A percentile compares a stretch with the other conserved stretches of the same genome.
These are phyloP conservation scores for Chrysogorgia sp. DNA, from an alignment of 92 coral and sea anemone species.

Conservation along the genomic window DNA sequence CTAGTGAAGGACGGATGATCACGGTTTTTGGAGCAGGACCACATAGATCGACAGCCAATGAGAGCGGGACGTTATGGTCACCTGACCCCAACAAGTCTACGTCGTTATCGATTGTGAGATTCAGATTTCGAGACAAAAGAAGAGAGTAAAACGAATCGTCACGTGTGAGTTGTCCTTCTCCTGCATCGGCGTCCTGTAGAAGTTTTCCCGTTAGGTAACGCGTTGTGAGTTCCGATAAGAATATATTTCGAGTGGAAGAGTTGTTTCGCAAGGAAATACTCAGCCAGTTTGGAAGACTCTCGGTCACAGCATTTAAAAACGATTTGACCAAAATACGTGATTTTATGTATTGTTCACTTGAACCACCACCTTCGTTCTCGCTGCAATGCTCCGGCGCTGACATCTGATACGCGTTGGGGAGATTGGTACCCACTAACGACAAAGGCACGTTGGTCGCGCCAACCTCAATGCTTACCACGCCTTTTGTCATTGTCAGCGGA, in stretches of 20 bases:
- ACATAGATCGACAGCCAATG: constrained; percentile 69
- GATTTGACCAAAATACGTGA: constrained; percentile 32
- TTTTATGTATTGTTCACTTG: background rate
- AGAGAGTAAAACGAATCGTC: constrained; percentile 57
- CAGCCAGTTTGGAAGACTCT: constrained; percentile 70
- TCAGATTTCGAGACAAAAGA: constrained; percentile 30
- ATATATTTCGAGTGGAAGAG: background rate
- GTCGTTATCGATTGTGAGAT: constrained; percentile 42
- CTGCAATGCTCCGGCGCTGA: background rate
- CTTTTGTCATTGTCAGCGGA: constrained; percentile 50
- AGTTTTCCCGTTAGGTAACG: constrained; percentile 59
- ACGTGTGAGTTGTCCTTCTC: constrained; percentile 43
- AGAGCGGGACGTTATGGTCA: constrained; percentile 27
- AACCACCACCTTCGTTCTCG: background rate
- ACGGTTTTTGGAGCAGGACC: constrained; percentile 26
- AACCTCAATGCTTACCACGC: constrained; percentile 46
- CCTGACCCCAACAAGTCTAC: constrained; percentile 45
- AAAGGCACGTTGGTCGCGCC: constrained; percentile 48
- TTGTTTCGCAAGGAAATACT: constrained; percentile 34
- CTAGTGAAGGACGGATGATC: background rate
- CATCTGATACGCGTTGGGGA: constrained; percentile 4
- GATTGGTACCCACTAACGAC: constrained; percentile 52
- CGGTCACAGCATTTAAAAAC: constrained; percentile 50
- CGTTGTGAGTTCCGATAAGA: constrained; percentile 49
- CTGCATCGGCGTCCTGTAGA: constrained; percentile 38